Evolutionary conservation across 2,888 invertebrate species (phyloP), one percentile per base, ranked within the genome.

Genomic region (Diploptera punctata): DNA sequence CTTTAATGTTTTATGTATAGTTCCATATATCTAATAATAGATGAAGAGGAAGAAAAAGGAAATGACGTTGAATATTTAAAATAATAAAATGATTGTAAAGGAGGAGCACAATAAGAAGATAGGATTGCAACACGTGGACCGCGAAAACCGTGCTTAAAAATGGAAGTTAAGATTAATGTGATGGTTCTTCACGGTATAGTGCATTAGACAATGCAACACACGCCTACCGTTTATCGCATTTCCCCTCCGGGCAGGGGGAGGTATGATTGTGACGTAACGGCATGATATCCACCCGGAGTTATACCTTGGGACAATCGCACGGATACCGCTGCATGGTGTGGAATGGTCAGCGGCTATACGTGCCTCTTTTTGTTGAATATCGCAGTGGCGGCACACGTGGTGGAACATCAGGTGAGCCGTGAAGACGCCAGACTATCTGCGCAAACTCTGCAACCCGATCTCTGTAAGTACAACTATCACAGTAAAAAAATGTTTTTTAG

Each of bases 381-480:
- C 26, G 18, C 29, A 5, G 18, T 21, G 16, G 26, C 29, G 52
- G 52, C 13, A 3, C 7, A 52, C 10, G 19, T 38, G 9, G 65
- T 44, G 65, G 65, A 65, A 24, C 65, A 65, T 18, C 44, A 47
- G 10, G 65, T 65, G 44, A 29, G 47, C 26, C 26, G 43, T 7
- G 65, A 47, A 0, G 44, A 44, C 7, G 65, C 65, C 13, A 16
- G 7, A n/a, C n/a, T 16, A 21, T 19, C 44, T 9, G 65, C 65
- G 7, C 16, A 26, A 5, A 26, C 24, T 2, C n/a, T 65, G 4
- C 65, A 65, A 5, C 65, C 65, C 3, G 57, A 57, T 1, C 24
- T 44, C 26, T 4, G 65, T 65, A 26, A 44, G 65, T 65, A 16
- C n/a, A n/a, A n/a, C n/a, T n/a, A n/a, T n/a, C n/a, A n/a, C n/a